Conservation (phyloP, 2,113 vertebrate species). For the Mustela lutreola region DNA sequence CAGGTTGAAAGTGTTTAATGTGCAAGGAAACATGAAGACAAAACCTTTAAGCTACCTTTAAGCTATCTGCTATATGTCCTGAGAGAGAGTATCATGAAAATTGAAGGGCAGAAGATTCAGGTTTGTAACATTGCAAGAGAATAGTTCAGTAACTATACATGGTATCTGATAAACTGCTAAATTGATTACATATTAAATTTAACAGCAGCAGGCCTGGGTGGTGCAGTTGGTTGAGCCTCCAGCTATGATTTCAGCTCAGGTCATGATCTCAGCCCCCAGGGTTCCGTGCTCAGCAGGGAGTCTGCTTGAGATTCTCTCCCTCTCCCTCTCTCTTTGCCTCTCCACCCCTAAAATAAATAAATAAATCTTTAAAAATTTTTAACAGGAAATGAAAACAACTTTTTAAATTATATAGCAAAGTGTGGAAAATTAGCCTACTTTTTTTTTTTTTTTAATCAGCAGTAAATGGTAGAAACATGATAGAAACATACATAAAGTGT, state of each 20-base stretch:
- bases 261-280: background rate
- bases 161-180: slow-evolving; percentile 81
- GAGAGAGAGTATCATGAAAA: slow-evolving; percentile 82
- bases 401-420: slow-evolving; percentile 72
- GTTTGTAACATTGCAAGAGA: slow-evolving; percentile 78
- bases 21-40: slow-evolving; percentile 27
- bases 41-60: slow-evolving; percentile 80
- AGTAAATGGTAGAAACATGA: background rate
- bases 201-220: background rate
- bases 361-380: background rate
- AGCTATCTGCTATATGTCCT: slow-evolving; percentile 81
- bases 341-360: background rate
- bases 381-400: slow-evolving; percentile 74
- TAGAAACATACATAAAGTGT: background rate
- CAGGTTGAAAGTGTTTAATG: slow-evolving; percentile 17
- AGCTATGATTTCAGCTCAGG: background rate
- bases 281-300: background rate
- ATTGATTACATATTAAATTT: slow-evolving; percentile 75
- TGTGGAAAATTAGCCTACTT: background rate
- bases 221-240: background rate
- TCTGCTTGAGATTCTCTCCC: background rate
- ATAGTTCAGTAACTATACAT: slow-evolving; percentile 68
- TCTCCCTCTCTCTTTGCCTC: background rate
- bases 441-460: background rate
- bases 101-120: slow-evolving; percentile 83